These are phyloP conservation scores for Dicyrtomina minuta DNA, from an alignment of 2,888 invertebrate species.

Conservation along the genomic window DNA sequence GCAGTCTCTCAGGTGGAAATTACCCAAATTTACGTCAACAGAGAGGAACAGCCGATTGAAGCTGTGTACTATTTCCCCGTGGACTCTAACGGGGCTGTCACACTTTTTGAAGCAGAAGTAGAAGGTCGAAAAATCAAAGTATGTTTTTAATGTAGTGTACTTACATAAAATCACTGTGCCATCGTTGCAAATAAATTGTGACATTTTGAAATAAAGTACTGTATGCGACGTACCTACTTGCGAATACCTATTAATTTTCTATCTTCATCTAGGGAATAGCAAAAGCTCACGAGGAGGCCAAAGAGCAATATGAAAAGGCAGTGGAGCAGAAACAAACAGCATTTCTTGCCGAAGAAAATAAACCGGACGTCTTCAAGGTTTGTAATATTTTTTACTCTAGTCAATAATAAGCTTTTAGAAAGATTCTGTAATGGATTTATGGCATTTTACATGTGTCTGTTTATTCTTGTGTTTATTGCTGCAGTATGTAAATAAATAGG, in stretches of 20 bases:
- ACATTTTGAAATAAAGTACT: no score
- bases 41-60: constrained; percentile 50
- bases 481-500: neutral
- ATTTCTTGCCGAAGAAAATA: constrained; percentile 46
- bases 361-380: constrained; percentile 52
- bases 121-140: constrained; percentile 32
- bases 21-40: constrained; percentile 50
- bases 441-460: no score
- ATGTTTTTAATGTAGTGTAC: no score
- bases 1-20: constrained; percentile 47
- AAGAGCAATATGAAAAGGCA: constrained; percentile 49
- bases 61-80: constrained; percentile 41
- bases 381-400: no score
- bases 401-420: no score
- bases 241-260: no score
- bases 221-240: no score
- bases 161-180: no score
- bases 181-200: no score
- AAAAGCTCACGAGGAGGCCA: constrained; percentile 47
- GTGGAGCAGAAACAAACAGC: no score
- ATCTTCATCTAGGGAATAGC: constrained; percentile 44
- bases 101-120: constrained; percentile 30
- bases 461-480: neutral
- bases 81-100: constrained; percentile 35
- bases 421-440: no score